Evolutionary conservation across 2,113 vertebrate species (phyloP).

Genomic region (Megaleporinus macrocephalus): DNA sequence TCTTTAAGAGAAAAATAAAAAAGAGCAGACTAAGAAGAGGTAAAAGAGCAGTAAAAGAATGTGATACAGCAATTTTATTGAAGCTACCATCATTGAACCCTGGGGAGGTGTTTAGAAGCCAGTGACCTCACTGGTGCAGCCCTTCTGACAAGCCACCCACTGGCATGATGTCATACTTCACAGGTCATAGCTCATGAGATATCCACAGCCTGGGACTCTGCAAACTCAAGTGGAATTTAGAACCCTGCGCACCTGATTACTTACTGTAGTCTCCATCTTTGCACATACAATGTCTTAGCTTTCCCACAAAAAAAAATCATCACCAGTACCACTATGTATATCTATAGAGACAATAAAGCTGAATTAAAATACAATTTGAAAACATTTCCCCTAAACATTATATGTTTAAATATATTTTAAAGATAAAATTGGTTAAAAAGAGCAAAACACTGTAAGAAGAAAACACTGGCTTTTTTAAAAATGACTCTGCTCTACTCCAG

Average conservation of each 20-base stretch:
- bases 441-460: no score
- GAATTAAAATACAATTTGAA: no score
- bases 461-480: no score
- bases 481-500: no score
- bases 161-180: constrained; percentile 75
- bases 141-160: constrained; percentile 62
- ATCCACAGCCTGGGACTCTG: constrained; percentile 29
- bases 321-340: no score
- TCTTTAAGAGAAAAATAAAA: not conserved
- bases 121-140: constrained; percentile 72
- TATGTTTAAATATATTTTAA: no score
- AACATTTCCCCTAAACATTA: no score
- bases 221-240: constrained; percentile 42
- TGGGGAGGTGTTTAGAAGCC: constrained; percentile 74
- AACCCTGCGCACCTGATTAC: constrained; percentile 60
- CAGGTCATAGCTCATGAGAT: constrained; percentile 69
- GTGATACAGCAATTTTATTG: constrained; percentile 72
- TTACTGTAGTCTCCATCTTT: constrained; percentile 41
- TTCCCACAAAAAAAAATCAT: no score
- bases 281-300: not conserved
- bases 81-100: constrained; percentile 65
- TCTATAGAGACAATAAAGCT: no score
- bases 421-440: no score
- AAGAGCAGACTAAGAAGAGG: constrained; percentile 23
- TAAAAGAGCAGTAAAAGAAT: constrained; percentile 63